A percentile compares a stretch with the other conserved stretches of the same genome.
Evolutionary conservation across 2,797 vertebrate genomes (phyloP).

Genomic region (Distichodus sexfasciatus): DNA sequence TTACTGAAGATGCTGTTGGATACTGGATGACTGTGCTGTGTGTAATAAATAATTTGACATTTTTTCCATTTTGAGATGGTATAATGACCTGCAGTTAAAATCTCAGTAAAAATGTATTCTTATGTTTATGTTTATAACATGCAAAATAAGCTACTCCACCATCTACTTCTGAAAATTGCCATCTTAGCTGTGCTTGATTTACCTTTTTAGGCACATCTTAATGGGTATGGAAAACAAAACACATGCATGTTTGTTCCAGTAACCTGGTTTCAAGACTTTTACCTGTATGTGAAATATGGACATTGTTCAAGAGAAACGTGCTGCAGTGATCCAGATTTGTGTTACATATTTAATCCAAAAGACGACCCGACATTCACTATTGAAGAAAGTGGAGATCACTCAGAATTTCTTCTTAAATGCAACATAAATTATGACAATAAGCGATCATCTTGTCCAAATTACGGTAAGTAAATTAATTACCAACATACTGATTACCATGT

Average conservation of each 20-base stretch:
- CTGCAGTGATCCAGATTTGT: not conserved
- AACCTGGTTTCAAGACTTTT: not conserved
- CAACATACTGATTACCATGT: too few relatives aligned
- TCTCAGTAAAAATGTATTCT: too few relatives aligned
- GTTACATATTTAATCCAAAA: not conserved
- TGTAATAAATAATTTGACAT: too few relatives aligned
- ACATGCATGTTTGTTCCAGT: not conserved
- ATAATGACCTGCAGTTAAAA: too few relatives aligned
- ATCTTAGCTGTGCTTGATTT: too few relatives aligned
- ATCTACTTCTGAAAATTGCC: too few relatives aligned
- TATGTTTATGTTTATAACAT: too few relatives aligned
- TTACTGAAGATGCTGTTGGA: too few relatives aligned
- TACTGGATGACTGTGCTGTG: too few relatives aligned
- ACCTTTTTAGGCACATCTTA: not conserved
- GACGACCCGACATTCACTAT: slow-evolving; percentile 9
- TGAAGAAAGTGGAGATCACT: slow-evolving; percentile 12
- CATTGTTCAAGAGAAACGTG: not conserved
- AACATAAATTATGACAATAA: not conserved
- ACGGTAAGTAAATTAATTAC: not conserved
- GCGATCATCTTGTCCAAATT: slow-evolving; percentile 8
- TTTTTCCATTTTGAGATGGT: too few relatives aligned
- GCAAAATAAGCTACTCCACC: too few relatives aligned
- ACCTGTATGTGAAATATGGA: slow-evolving; percentile 15
- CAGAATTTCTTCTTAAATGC: not conserved
- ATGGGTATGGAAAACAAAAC: not conserved